Evolutionary conservation across 2,797 vertebrate genomes (phyloP).

Genomic region (Loris lydekkerianus): DNA sequence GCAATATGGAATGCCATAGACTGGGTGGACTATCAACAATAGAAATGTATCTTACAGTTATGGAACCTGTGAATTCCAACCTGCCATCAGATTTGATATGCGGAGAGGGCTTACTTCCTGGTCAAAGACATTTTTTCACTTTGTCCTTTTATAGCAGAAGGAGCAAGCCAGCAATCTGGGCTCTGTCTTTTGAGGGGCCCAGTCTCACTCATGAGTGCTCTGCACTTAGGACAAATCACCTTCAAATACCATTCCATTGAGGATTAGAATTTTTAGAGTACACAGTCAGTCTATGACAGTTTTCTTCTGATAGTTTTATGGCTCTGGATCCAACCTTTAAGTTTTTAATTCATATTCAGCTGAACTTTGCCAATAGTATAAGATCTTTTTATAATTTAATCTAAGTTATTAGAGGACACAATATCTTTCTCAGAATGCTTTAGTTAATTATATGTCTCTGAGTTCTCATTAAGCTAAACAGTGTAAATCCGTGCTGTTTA

Average conservation of each 20-base stretch:
- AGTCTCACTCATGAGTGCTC: not conserved
- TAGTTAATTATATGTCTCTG: not conserved
- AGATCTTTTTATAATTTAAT: not conserved
- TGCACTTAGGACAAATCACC: not conserved
- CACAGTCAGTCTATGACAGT: not conserved
- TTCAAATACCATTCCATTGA: not conserved
- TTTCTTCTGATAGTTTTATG: not conserved
- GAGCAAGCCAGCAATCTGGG: too few species aligned
- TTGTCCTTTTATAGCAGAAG: too few species aligned
- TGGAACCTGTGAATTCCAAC: not conserved
- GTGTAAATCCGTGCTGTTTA: not conserved
- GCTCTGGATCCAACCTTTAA: not conserved
- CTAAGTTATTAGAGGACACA: not conserved
- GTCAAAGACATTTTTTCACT: not conserved
- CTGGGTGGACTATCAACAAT: not conserved
- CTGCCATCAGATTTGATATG: not conserved
- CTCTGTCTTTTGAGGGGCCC: not conserved
- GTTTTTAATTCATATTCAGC: not conserved
- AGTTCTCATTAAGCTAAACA: not conserved
- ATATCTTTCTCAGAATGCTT: not conserved
- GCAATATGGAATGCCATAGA: not conserved
- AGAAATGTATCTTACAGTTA: not conserved
- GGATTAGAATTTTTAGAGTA: not conserved
- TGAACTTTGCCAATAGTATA: not conserved
- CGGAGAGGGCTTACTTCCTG: not conserved